Evolutionary conservation across 1,140 invertebrate species (phyloP), one percentile per base, ranked within the genome.

Genomic region (Drosophila burlai): DNA sequence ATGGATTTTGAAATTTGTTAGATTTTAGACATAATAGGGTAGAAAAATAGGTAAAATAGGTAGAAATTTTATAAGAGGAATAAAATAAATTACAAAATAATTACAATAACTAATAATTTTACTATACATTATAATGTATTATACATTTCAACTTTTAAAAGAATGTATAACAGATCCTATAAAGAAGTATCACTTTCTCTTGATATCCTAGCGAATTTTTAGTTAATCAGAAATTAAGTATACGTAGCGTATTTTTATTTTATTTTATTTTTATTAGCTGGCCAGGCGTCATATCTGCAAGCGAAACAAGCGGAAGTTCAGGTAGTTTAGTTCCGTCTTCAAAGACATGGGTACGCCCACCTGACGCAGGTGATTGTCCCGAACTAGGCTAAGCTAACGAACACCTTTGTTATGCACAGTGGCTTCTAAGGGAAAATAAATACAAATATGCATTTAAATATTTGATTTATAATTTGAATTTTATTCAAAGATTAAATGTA

Each of bases 271-370:
- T 52, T 31, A 36, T 45, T 66, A 65, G 29, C 21, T 16, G 26
- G 15, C 38, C 46, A 31, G 95, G 94, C 94, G 95, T 24, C 94
- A 95, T 66, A 95, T 93, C 81, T 95, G 94, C 71, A 93, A 95
- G 80, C 94, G 94, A 64, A 96, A 95, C 10, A 95, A 96, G 75
- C 94, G 94, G 2, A 94, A 95, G 72, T 93, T 96, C 54, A 94
- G 95, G 73, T 95, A 95, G 93, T 96, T 95, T 83, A 95, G 95
- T 0, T 95, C 95, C 49, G 95, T 94, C 68, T 94, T 96, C 93
- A 94, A 95, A 95, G 34, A 21, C 61, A 46, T n/a, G 29, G 29
- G 34, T 40, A 40, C 13, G 26, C n/a, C 24, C 54, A 63, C 57
- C 42, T 47, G 24, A 10, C n/a, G 24, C 31, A 63, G 68, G 77